Evolutionary conservation across 2,888 invertebrate species (phyloP), one percentile per base, ranked within the genome.

Genomic region (Pheosia tremula): DNA sequence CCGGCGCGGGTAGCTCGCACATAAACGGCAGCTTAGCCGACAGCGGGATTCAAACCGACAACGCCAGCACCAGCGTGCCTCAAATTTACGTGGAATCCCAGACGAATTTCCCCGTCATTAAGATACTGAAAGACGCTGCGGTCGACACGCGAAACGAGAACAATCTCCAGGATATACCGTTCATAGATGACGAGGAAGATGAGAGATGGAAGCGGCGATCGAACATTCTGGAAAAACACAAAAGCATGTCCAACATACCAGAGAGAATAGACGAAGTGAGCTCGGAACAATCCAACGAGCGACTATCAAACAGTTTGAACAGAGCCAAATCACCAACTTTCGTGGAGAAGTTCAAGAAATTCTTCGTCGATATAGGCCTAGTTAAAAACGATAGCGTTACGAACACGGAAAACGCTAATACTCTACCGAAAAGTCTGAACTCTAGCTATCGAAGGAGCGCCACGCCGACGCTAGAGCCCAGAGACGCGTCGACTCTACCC

Each of bases 31-130:
- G 93, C 67, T 64, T 93, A 63, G 93, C 93, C 0, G 93, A 93
- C 61, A 93, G 93, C 60, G 93, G 93, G 0, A 93, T 93, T 59
- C 93, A 93, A 67, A 93, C 93, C 0, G 93, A 93, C 71, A 93
- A 93, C n/a, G 89, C 90, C 0, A 92, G 91, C 57, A 92, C 91
- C 0, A 93, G 91, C 58, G 92, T 91, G 5, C 93, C 92, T 0
- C 92, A 93, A 62, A 92, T 93, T 77, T 92, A 86, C 63, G 69
- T 92, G 8, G 91, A 91, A 53, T 64, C 83, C 0, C 82, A 80
- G 9, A 76, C 66, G 0, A 68, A 76, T 47, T 63, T 74, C 4
- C 76, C 80, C 3, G 67, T 67, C 0, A 61, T 80, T 0, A 90
- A 85, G 68, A 87, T 90, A 56, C 72, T 89, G 3, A 93, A 90